These are phyloP conservation scores for Pseudonaja textilis DNA, from an alignment of 2,113 vertebrate genomes.

Conservation along the genomic window DNA sequence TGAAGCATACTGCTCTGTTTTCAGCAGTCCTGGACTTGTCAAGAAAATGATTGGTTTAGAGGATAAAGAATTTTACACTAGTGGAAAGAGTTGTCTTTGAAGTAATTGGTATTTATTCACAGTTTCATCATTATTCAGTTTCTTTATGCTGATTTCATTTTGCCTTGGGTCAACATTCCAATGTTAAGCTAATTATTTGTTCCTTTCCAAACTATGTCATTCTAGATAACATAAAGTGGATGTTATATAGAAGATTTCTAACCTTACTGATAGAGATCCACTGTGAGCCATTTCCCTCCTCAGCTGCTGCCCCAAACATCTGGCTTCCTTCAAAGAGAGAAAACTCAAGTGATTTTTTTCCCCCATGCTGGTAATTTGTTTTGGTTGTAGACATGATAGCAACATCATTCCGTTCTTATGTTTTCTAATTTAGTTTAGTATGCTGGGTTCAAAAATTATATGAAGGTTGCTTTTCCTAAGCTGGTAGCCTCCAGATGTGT, in stretches of 20 bases:
- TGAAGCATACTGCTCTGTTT: background rate
- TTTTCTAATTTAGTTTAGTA: background rate
- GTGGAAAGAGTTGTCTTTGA: background rate
- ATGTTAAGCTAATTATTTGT: slow-evolving; percentile 22
- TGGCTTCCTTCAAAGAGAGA: background rate
- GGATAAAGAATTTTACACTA: background rate
- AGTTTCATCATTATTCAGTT: background rate
- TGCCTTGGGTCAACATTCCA: slow-evolving; percentile 48
- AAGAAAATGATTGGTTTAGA: background rate
- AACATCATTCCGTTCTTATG: background rate
- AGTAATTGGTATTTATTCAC: background rate
- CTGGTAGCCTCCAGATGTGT: background rate
- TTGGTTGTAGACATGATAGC: background rate
- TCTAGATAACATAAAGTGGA: background rate
- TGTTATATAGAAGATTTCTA: background rate
- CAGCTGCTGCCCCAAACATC: background rate
- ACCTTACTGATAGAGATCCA: background rate
- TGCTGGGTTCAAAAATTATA: background rate
- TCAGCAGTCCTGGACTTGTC: background rate
- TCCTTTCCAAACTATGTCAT: slow-evolving; percentile 13
- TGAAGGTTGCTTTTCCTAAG: background rate
- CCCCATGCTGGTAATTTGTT: background rate
- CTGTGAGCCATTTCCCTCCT: background rate
- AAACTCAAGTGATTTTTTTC: background rate
- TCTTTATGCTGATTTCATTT: slow-evolving; percentile 5